These are phyloP conservation scores for Plumapathes pennacea DNA, from an alignment of 92 coral and sea anemone species.

Conservation along the genomic window DNA sequence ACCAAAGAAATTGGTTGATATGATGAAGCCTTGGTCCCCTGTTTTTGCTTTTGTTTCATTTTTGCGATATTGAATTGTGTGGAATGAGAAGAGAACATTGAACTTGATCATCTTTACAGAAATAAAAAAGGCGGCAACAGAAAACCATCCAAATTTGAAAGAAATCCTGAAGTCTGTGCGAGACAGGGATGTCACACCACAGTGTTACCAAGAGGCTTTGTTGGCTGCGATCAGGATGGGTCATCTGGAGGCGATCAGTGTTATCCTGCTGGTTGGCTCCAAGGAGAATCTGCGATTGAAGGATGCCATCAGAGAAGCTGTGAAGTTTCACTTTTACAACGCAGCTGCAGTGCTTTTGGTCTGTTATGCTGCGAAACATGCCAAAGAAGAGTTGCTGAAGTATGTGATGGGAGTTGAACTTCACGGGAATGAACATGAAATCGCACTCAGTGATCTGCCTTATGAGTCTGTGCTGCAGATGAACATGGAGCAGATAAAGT, in stretches of 20 bases:
- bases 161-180: constrained; percentile 54
- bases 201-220: constrained; percentile 84
- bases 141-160: constrained; percentile 52
- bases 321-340: constrained; percentile 48
- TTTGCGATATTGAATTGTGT: too few relatives aligned
- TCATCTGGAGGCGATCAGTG: constrained; percentile 70
- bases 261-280: constrained; percentile 70
- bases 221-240: constrained; percentile 77
- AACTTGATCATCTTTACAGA: constrained; percentile 34
- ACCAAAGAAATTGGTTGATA: not conserved
- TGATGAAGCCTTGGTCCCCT: too few relatives aligned
- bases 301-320: constrained; percentile 58
- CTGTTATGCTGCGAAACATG: constrained; percentile 77
- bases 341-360: constrained; percentile 76
- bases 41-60: too few relatives aligned
- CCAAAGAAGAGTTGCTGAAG: constrained; percentile 48
- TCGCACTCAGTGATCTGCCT: constrained; percentile 54
- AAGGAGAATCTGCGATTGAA: constrained; percentile 50
- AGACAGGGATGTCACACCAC: constrained; percentile 46
- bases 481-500: too few relatives aligned
- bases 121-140: constrained; percentile 78
- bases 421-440: constrained; percentile 30
- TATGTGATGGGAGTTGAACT: constrained; percentile 48
- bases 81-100: not conserved
- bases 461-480: too few relatives aligned